Conservation (phyloP, 2,797 vertebrate genomes). For the Tiaroga cobitis region DNA sequence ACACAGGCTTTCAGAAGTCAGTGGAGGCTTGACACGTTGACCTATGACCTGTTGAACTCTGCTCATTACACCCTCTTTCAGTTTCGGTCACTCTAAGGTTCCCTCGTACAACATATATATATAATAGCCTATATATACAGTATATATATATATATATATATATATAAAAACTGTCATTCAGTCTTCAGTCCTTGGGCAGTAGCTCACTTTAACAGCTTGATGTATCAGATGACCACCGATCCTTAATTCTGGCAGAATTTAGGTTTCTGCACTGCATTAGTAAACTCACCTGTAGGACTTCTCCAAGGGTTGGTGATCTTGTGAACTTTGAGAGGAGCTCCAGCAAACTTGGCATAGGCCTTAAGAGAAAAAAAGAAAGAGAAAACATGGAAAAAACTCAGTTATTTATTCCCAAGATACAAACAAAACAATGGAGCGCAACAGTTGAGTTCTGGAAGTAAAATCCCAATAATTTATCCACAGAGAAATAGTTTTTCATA, state of each 20-base stretch:
- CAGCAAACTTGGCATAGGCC: constrained; percentile 84
- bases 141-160: too few relatives aligned
- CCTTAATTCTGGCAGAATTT: neutral
- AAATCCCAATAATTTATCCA: neutral
- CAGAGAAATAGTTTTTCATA: neutral
- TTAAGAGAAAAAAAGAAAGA: constrained; percentile 54
- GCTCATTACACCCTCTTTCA: too few relatives aligned
- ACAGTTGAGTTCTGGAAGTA: neutral
- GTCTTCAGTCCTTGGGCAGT: neutral
- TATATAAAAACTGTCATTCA: too few relatives aligned
- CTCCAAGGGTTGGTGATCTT: constrained; percentile 82
- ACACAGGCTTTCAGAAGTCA: constrained; percentile 15
- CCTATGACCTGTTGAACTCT: constrained; percentile 30
- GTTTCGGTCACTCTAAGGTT: neutral
- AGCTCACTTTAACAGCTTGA: constrained; percentile 9
- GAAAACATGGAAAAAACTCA: neutral
- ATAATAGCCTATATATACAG: neutral
- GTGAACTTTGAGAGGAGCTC: constrained; percentile 83
- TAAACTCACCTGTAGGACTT: constrained; percentile 79
- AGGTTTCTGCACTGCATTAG: neutral
- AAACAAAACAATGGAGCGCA: neutral
- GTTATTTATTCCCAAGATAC: too few relatives aligned
- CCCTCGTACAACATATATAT: neutral
- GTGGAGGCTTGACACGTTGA: constrained; percentile 40
- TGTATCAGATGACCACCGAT: too few relatives aligned